phyloP scores from a whole-genome alignment of 2,797 vertebrate species.

The Lepilemur septentrionalis region DNA sequence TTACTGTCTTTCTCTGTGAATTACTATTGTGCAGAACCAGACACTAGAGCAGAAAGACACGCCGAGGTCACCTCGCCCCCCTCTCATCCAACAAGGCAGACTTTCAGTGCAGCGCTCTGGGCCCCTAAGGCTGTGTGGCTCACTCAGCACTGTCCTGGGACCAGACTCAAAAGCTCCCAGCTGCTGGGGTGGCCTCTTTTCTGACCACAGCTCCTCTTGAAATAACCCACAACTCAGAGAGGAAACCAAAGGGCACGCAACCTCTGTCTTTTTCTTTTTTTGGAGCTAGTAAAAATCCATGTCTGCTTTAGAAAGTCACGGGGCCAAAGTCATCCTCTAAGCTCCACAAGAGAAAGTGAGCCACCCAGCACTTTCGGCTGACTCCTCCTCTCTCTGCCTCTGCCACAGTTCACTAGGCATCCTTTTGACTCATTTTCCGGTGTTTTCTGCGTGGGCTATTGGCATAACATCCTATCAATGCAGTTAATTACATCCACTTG shows the following conservation, averaged over 20 bases:
- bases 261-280: neutral
- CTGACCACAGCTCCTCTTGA: neutral
- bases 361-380: fast-evolving
- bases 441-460: slow-evolving; percentile 80
- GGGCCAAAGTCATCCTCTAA: neutral
- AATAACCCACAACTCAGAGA: neutral
- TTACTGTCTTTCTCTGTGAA: neutral
- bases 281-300: neutral
- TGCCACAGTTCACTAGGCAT: neutral
- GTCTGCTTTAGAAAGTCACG: neutral
- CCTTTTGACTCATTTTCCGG: slow-evolving; percentile 77
- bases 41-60: neutral
- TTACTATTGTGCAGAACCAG: neutral
- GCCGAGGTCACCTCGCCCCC: neutral
- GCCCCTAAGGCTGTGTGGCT: neutral
- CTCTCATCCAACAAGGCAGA: neutral
- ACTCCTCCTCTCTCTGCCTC: neutral
- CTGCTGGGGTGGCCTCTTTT: neutral
- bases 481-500: slow-evolving; percentile 84
- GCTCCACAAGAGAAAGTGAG: neutral
- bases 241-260: neutral
- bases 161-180: neutral
- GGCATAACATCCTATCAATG: slow-evolving; percentile 83
- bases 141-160: neutral
- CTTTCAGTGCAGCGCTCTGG: fast-evolving